Evolutionary conservation across 2,113 vertebrate genomes (phyloP), one percentile per base, ranked within the genome.

Genomic region (Arenaria interpres): DNA sequence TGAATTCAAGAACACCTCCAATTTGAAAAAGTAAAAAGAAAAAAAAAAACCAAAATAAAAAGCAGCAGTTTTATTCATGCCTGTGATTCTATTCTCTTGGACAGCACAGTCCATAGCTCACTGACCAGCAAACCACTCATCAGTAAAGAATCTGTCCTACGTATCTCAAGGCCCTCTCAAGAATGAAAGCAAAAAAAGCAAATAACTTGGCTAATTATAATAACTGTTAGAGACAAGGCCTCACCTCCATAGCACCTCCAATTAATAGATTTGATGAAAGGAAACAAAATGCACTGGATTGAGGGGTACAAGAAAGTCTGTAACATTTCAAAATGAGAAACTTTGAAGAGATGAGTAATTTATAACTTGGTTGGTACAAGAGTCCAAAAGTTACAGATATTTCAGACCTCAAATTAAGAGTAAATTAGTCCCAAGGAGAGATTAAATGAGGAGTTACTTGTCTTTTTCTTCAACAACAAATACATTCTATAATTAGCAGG

Each of bases 41-140:
- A 51, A n/a, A n/a, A n/a, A n/a, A n/a, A n/a, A n/a, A n/a, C n/a
- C 45, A 93, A 84, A 95, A 94, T 37, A 79, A 73, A 78, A 43
- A 35, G 2, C 15, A 62, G 19, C 14, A 48, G 43, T 67, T 71
- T 66, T 51, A 77, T 85, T 89, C 89, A 69, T 30, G 13, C 39
- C 32, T 72, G 24, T 43, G 28, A 77, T 85, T 71, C 62, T 59
- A 5, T 67, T 60, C 56, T 57, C 83, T 56, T 67, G 62, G 30
- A 77, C 15, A 74, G 33, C 62, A 66, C 2, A 88, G 18, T 30
- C 41, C 56, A 57, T 17, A 85, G 35, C 10, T 62, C 68, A 79
- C 35, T 79, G 53, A 85, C 30, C 71, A 85, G 45, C 37, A 91
- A 85, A 83, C 6, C 8, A n/a, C 57, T 79, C 53, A 79, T 14